A percentile compares a stretch with the other conserved stretches of the same genome.
These are phyloP conservation scores for Daubentonia madagascariensis DNA, from an alignment of 2,113 vertebrate species.

Conservation along the genomic window DNA sequence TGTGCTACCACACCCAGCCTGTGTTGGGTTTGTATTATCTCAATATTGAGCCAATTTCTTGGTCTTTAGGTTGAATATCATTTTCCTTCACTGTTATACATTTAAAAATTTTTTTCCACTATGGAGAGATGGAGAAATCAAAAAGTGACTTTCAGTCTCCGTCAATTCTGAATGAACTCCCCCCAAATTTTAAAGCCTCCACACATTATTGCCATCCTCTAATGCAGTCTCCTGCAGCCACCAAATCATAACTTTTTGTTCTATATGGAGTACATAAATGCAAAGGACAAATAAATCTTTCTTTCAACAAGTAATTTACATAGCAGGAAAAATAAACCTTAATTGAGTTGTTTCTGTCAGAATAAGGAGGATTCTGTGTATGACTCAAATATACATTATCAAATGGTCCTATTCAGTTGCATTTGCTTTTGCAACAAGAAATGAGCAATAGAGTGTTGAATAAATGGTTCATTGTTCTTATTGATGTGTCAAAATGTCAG, in stretches of 20 bases:
- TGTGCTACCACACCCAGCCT: too few relatives aligned
- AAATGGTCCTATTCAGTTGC: neutral
- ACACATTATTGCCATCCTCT: neutral
- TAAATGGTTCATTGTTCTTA: neutral
- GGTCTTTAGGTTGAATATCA: neutral
- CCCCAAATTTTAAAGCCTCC: neutral
- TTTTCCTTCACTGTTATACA: neutral
- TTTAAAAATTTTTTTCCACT: neutral
- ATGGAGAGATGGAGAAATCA: neutral
- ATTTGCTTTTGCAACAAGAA: slow-evolving; percentile 42
- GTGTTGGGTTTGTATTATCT: neutral
- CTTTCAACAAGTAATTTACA: too few relatives aligned
- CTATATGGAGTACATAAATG: neutral
- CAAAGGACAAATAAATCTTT: neutral
- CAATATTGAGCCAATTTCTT: neutral
- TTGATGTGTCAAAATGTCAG: neutral
- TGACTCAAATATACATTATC: neutral
- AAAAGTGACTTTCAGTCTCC: neutral
- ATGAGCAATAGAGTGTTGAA: neutral
- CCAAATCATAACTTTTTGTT: neutral
- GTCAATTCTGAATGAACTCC: neutral
- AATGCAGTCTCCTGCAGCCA: neutral
- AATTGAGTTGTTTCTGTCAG: neutral
- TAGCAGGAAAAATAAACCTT: neutral
- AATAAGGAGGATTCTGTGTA: neutral